Percentiles rank a stretch among this genome's conserved stretches.
Evolutionary conservation across 2,113 vertebrate species (phyloP).

Genomic region (Morone chrysops): DNA sequence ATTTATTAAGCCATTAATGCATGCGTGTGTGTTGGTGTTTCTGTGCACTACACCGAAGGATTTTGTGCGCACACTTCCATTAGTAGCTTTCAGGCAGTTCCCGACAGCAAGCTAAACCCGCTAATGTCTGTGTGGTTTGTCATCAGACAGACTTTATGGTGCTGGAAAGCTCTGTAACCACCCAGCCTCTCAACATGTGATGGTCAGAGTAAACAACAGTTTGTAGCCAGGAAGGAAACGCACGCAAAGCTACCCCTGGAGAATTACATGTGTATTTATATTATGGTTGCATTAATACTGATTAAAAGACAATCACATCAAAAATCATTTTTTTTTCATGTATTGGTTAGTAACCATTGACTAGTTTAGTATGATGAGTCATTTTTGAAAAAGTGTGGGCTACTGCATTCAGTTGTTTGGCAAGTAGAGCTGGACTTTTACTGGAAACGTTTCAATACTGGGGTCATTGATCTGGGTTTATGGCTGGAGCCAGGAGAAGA

Average conservation of each 20-base stretch:
- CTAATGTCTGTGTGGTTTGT: constrained; percentile 65
- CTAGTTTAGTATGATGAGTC: not conserved
- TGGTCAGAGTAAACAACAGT: not conserved
- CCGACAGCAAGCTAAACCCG: constrained; percentile 40
- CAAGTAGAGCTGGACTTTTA: not conserved
- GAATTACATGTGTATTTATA: not conserved
- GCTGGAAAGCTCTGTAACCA: constrained; percentile 37
- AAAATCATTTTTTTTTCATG: not conserved
- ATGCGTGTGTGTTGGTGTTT: constrained; percentile 16
- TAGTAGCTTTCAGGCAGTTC: constrained; percentile 68
- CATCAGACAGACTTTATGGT: constrained; percentile 47
- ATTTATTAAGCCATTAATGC: constrained; percentile 66
- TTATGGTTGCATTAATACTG: not conserved
- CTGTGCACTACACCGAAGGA: constrained; percentile 44
- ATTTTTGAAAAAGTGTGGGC: not conserved
- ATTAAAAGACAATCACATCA: not conserved
- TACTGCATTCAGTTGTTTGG: not conserved
- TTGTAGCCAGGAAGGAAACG: too few species aligned
- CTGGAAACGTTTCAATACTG: not conserved
- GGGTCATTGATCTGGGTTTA: not conserved
- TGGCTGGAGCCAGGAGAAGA: not conserved
- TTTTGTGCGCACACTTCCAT: constrained; percentile 68
- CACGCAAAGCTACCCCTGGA: not conserved
- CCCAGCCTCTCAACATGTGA: constrained; percentile 11
- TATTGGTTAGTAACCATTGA: not conserved